Percentiles rank a stretch among this genome's conserved stretches.
Conservation (phyloP, 1,140 invertebrate species). For the Heliothis virescens region DNA sequence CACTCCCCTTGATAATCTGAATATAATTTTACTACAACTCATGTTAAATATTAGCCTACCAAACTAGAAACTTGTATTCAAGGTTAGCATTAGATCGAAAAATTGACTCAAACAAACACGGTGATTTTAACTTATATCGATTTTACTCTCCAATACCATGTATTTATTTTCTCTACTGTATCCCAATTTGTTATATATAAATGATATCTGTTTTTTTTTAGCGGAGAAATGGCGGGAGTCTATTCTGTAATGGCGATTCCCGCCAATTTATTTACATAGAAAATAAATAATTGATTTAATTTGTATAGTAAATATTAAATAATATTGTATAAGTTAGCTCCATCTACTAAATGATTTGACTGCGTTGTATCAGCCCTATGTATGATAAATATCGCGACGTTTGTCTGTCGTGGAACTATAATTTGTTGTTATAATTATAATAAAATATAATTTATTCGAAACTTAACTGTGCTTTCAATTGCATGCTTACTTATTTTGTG, state of each 20-base stretch:
- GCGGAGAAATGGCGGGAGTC: constrained; percentile 1
- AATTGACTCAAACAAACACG: no score
- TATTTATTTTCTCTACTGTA: neutral
- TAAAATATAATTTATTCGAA: constrained; percentile 47
- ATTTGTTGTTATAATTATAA: constrained; percentile 45
- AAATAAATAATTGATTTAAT: constrained; percentile 37
- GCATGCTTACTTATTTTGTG: neutral
- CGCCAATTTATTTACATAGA: constrained; percentile 42
- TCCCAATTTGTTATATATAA: neutral
- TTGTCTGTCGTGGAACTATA: constrained; percentile 16
- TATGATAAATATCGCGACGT: constrained; percentile 11
- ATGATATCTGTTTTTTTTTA: neutral
- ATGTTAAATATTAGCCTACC: constrained; percentile 4
- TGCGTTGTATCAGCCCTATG: constrained; percentile 5
- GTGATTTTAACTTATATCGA: no score
- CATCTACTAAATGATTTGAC: constrained; percentile 18
- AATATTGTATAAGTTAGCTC: neutral
- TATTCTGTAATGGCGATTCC: constrained; percentile 1
- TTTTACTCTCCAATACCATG: no score
- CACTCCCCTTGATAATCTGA: neutral
- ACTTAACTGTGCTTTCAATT: no score
- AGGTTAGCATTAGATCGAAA: no score
- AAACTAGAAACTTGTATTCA: neutral
- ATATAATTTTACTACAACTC: constrained; percentile 21
- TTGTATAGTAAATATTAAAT: constrained; percentile 29